Conservation (phyloP, 1,140 invertebrate genomes). For the Meteorus sp. region DNA sequence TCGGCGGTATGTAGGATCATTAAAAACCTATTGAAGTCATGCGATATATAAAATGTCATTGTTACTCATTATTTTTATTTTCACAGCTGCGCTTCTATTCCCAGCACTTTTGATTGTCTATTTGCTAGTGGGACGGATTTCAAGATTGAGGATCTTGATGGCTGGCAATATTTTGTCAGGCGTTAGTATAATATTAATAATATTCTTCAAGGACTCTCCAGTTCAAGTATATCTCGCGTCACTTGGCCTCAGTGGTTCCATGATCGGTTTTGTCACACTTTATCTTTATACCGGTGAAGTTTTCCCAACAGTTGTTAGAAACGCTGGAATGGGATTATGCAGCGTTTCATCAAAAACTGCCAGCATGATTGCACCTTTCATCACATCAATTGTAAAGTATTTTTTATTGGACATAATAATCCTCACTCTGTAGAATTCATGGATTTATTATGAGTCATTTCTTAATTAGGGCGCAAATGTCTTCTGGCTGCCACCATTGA, state of each 20-base stretch:
- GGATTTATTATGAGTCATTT: constrained; percentile 11
- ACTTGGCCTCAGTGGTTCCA: constrained; percentile 65
- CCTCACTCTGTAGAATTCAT: background rate
- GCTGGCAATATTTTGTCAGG: constrained; percentile 47
- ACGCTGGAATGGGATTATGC: constrained; percentile 65
- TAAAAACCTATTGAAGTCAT: background rate
- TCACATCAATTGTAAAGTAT: constrained; percentile 59
- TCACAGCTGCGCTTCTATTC: constrained; percentile 51
- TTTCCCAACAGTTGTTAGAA: constrained; percentile 70
- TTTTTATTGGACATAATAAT: too few species aligned
- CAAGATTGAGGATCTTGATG: constrained; percentile 52
- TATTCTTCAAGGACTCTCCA: constrained; percentile 38
- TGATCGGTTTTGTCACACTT: constrained; percentile 63
- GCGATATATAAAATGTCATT: background rate
- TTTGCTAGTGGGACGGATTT: constrained; percentile 52
- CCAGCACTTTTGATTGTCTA: constrained; percentile 52
- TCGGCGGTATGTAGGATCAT: constrained; percentile 50
- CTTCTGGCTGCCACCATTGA: constrained; percentile 59
- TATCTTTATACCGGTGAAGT: constrained; percentile 71
- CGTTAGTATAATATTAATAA: constrained; percentile 43
- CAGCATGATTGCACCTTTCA: constrained; percentile 68
- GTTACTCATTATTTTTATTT: constrained; percentile 9
- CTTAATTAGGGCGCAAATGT: constrained; percentile 35
- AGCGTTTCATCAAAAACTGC: constrained; percentile 67
- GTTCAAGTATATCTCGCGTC: constrained; percentile 60